These are phyloP conservation scores for Psittacula derbiana DNA, from an alignment of 2,797 vertebrate genomes.

Conservation along the genomic window DNA sequence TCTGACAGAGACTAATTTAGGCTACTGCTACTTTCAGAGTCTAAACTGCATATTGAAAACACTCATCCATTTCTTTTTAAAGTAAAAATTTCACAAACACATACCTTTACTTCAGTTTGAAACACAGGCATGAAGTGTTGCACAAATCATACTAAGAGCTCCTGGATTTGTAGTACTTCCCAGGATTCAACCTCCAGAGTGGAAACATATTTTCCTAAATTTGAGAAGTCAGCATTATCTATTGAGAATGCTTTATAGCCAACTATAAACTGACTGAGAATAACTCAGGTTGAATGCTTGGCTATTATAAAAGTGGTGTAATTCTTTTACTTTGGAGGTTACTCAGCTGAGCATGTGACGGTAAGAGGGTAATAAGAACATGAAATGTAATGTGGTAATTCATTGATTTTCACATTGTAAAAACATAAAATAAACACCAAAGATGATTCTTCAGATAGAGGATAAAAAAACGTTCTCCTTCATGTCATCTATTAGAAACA, in stretches of 20 bases:
- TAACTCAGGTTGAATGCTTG: background rate
- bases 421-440: background rate
- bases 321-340: background rate
- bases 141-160: background rate
- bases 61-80: background rate
- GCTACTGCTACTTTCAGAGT: background rate
- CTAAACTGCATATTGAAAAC: background rate
- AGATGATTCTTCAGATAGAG: background rate
- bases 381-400: background rate
- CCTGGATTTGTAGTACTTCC: background rate
- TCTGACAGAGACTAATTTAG: background rate
- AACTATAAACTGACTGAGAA: background rate
- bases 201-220: background rate
- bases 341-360: background rate
- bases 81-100: background rate
- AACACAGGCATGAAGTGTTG: background rate
- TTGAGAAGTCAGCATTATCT: background rate
- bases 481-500: background rate
- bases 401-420: background rate
- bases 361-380: background rate
- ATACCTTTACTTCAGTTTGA: background rate
- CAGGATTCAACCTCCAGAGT: background rate
- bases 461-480: background rate
- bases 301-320: background rate
- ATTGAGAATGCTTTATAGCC: background rate